Percentiles rank a stretch among this genome's conserved stretches.
phyloP scores from a whole-genome alignment of 2,113 vertebrate species.

The Nyctibius bracteatus region DNA sequence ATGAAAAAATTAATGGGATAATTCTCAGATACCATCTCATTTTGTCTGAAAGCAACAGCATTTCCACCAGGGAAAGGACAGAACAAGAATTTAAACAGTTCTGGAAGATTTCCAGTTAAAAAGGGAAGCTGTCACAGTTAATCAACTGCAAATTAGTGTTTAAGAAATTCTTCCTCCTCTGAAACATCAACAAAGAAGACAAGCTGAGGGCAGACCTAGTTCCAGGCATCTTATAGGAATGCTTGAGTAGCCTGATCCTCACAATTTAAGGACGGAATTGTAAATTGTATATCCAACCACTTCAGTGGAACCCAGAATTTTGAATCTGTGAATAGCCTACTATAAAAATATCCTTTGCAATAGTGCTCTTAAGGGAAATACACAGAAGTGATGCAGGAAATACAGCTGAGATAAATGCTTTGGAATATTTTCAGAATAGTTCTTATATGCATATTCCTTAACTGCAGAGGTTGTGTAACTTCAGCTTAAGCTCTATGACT shows the following conservation, averaged over 20 bases:
- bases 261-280: not conserved
- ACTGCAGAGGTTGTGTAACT: not conserved
- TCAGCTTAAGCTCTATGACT: not conserved
- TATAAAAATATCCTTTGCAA: not conserved
- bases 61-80: not conserved
- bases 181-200: not conserved
- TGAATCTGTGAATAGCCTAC: not conserved
- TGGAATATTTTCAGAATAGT: not conserved
- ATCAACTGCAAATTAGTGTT: not conserved
- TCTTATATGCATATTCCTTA: not conserved
- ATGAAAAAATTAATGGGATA: not conserved
- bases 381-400: not conserved
- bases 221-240: not conserved
- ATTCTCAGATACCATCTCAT: not conserved
- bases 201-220: not conserved
- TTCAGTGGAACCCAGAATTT: not conserved
- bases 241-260: not conserved
- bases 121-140: not conserved
- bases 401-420: not conserved
- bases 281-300: not conserved
- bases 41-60: not conserved
- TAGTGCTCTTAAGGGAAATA: not conserved
- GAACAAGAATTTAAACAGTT: not conserved
- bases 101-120: not conserved
- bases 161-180: not conserved